Evolutionary conservation across 1,140 invertebrate genomes (phyloP), one percentile per base, ranked within the genome.

Genomic region (Lutraria rhynchaena): DNA sequence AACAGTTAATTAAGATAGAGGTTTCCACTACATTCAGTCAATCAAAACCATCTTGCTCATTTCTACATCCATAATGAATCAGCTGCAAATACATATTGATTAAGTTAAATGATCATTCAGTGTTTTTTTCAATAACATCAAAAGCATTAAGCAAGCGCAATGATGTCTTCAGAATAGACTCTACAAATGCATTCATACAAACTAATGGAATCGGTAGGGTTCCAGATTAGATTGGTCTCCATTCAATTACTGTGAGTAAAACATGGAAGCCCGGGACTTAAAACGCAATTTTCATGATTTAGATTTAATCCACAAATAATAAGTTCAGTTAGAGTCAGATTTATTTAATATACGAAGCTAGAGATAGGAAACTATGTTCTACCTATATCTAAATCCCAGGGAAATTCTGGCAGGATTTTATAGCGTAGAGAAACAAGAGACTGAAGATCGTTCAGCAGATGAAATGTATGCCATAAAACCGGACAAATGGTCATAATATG

Each of bases 181-280:
- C 61, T 27, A n/a, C 44, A 49, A 67, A 1, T 2, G 22, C 41
- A 46, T 67, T 67, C 41, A 67, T 67, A 29, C 41, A 29, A 49
- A 46, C 44, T 67, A 67, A 67, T 67, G 63, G 41, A 67, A 67
- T 67, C 63, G 27, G 44, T 67, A 44, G 63, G 63, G 63, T 67
- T 67, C 63, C 63, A 67, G 24, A 67, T 67, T 4, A 67, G 63
- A 67, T 67, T 67, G 49, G 63, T 67, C 63, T 67, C 37, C 49
- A 46, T 67, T 46, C 63, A 67, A 67, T 67, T 67, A 67, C 63
- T 29, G 41, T 11, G 24, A 19, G 37, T 46, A 49, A 46, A 67
- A 49, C 13, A 11, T 1, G 22, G 19, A 31, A 22, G 17, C 27
- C 4, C 19, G 31, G 24, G 44, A 49, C 41, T 49, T 67, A 67